A percentile compares a stretch with the other conserved stretches of the same genome.
phyloP scores from a whole-genome alignment of 2,113 vertebrate species.

The Gavia stellata region DNA sequence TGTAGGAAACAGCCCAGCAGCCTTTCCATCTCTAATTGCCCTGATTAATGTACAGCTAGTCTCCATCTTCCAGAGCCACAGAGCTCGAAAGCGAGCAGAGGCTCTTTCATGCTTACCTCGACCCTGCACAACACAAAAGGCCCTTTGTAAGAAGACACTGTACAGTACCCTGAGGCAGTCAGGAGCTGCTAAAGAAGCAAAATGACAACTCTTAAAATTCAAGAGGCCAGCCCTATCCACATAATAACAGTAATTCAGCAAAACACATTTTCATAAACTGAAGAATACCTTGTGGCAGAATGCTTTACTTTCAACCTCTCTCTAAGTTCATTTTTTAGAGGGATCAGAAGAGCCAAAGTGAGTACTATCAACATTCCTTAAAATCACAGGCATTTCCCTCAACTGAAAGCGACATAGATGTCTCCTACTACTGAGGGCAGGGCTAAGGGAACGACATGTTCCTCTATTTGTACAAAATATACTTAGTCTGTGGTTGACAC shows the following conservation, averaged over 20 bases:
- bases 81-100: background rate
- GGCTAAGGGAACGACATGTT: background rate
- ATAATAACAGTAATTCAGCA: background rate
- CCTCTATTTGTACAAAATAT: background rate
- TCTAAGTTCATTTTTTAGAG: background rate
- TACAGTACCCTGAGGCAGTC: background rate
- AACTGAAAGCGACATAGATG: background rate
- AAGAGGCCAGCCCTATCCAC: background rate
- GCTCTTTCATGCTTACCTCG: background rate
- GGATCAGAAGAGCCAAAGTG: background rate
- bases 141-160: background rate
- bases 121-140: background rate
- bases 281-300: background rate
- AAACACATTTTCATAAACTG: constrained; percentile 4
- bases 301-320: background rate
- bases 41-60: background rate
- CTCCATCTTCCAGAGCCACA: background rate
- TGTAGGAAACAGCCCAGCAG: background rate
- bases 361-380: background rate
- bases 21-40: background rate
- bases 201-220: background rate
- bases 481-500: background rate
- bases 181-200: background rate
- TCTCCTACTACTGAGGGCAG: background rate
- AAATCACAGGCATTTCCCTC: constrained; percentile 5